Base-by-base conservation (phyloP, 1,140 invertebrate genomes). In the Neomicropteryx cornuta region DNA sequence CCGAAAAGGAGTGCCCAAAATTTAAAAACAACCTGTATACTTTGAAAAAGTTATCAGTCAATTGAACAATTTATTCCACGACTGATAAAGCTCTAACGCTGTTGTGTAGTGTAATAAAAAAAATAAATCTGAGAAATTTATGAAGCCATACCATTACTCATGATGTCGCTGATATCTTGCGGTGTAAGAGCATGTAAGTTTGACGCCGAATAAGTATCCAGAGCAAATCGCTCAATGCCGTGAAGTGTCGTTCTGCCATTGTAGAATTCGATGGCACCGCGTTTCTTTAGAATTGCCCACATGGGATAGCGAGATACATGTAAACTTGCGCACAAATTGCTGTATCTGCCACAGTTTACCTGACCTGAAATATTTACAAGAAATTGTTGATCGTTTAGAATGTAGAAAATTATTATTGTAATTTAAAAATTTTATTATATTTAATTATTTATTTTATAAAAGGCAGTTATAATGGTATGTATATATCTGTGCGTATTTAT, bases 241-340 rank as follows among this genome's bases (percentile, higher is more conserved):
- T 77, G 73, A 4, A 80, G 66, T 14, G 68, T 70, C 32, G 68
- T 55, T 41, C 76, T 68, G 13, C 80, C 83, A 56, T 83, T 77
- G 53, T 79, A 70, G 24, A 83, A 59, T 59, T 87, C 82, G 56
- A 81, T 77, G 13, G 77, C 77, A 27, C 80, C 79, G 20, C 71
- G 73, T 17, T 65, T 52, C 53, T 86, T 86, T 44, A 87, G 72
- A 11, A 87, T 64, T 19, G 75, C 72, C 68, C 83, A 83, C 21
- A 71, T 62, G 8, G 83, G 84, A 58, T 80, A 81, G 43, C 77
- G 77, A 33, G 58, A 59, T 6, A 77, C 60, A 39, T 71, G 65
- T 10, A 73, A 50, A 20, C 67, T 55, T 5, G 58, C 54, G 52
- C 83, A 87, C 3, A 75, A 44, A 3, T 55, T 45, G 2, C 58